phyloP scores from a whole-genome alignment of 2,113 vertebrate species.

The Crotalus horridus region DNA sequence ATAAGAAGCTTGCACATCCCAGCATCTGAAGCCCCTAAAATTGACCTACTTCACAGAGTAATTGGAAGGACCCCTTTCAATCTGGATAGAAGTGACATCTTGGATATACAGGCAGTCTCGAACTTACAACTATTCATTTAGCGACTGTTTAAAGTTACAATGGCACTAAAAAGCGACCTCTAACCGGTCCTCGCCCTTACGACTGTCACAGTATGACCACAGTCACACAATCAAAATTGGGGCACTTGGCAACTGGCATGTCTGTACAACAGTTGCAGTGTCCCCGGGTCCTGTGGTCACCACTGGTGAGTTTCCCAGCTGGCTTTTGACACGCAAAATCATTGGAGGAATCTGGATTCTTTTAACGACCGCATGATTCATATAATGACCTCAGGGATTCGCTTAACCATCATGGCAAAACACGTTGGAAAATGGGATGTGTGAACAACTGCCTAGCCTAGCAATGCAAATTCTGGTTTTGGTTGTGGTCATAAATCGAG shows the following conservation, averaged over 20 bases:
- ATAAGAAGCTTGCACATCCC: neutral
- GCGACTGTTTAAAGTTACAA: neutral
- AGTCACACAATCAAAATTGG: neutral
- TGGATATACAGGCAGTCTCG: neutral
- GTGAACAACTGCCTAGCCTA: neutral
- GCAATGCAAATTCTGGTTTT: neutral
- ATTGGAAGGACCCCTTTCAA: neutral
- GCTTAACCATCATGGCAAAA: neutral
- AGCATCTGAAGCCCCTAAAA: neutral
- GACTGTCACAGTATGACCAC: neutral
- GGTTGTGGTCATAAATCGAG: neutral
- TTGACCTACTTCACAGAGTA: neutral
- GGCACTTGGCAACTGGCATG: neutral
- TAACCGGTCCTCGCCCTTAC: neutral
- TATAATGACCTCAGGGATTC: neutral
- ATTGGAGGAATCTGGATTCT: neutral
- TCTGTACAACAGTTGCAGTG: neutral
- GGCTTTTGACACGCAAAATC: neutral
- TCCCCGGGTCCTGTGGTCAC: neutral
- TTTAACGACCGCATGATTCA: neutral
- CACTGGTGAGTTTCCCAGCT: neutral
- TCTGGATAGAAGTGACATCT: neutral
- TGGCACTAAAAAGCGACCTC: neutral
- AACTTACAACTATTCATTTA: neutral
- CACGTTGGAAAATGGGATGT: neutral